These are phyloP conservation scores for Adela reaumurella DNA, from an alignment of 2,888 invertebrate species.

Conservation along the genomic window DNA sequence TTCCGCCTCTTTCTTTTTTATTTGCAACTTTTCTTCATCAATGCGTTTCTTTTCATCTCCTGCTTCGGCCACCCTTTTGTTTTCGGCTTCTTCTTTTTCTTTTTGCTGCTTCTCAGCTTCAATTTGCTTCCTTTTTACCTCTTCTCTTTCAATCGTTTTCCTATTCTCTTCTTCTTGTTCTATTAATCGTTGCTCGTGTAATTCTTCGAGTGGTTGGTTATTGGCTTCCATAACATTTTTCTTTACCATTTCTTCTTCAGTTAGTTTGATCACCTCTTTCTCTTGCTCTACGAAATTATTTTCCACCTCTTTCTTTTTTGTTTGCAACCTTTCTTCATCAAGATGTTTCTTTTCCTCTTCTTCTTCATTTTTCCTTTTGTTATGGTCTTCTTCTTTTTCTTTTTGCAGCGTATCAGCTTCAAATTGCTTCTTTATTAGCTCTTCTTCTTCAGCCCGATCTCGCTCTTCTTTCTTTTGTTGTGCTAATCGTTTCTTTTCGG, in stretches of 20 bases:
- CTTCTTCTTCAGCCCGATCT: too few relatives aligned
- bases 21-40: constrained; percentile 5
- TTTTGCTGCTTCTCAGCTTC: constrained; percentile 1
- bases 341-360: constrained; percentile 1
- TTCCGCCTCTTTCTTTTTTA: background rate
- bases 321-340: constrained; percentile 5
- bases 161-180: background rate
- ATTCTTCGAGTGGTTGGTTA: background rate
- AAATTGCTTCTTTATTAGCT: background rate
- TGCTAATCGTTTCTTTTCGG: constrained; percentile 10
- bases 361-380: constrained; percentile 6
- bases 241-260: background rate
- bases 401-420: background rate
- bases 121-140: background rate
- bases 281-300: too few relatives aligned
- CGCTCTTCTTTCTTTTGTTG: too few relatives aligned
- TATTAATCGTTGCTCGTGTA: too few relatives aligned
- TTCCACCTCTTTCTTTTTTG: constrained; percentile 2
- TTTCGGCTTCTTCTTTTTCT: constrained; percentile 4
- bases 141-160: constrained; percentile 1
- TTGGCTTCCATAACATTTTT: background rate
- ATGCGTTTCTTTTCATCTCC: constrained; percentile 1
- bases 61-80: constrained; percentile 5
- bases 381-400: constrained; percentile 1
- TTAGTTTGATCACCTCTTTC: too few relatives aligned